These are phyloP conservation scores for Grammatotria lemairii DNA, from an alignment of 2,113 vertebrate genomes.

Conservation along the genomic window DNA sequence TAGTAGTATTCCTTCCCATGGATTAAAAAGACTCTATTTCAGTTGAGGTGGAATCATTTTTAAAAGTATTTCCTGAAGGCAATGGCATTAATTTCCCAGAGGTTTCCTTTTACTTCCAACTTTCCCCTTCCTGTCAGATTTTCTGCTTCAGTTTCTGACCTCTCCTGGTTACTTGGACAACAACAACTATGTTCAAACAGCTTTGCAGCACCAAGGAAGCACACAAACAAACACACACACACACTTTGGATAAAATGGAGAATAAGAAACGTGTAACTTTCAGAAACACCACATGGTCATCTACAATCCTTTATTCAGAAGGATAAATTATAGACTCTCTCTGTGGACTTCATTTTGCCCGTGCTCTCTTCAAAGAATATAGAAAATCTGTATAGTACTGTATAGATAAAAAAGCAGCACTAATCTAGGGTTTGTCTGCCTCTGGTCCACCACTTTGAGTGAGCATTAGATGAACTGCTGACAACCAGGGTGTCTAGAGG, in stretches of 20 bases:
- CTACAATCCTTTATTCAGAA: neutral
- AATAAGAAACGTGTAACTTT: neutral
- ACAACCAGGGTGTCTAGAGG: neutral
- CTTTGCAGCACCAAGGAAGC: neutral
- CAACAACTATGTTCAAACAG: neutral
- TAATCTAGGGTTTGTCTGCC: neutral
- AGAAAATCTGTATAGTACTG: neutral
- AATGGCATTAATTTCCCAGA: neutral
- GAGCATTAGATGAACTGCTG: neutral
- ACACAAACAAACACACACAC: neutral
- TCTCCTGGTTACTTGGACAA: constrained; percentile 27
- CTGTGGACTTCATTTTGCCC: neutral
- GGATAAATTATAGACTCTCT: neutral
- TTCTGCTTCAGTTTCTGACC: neutral
- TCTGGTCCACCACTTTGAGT: neutral
- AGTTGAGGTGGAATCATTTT: neutral
- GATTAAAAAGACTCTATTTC: neutral
- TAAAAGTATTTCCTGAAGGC: neutral
- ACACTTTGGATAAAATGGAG: neutral
- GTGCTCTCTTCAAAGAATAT: neutral
- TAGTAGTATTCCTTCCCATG: neutral
- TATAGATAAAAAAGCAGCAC: neutral
- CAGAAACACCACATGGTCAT: neutral
- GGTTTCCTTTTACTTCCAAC: neutral
- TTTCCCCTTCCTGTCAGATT: neutral